phyloP scores from a whole-genome alignment of 2,888 invertebrate genomes.

The Ormyrus labotus region DNA sequence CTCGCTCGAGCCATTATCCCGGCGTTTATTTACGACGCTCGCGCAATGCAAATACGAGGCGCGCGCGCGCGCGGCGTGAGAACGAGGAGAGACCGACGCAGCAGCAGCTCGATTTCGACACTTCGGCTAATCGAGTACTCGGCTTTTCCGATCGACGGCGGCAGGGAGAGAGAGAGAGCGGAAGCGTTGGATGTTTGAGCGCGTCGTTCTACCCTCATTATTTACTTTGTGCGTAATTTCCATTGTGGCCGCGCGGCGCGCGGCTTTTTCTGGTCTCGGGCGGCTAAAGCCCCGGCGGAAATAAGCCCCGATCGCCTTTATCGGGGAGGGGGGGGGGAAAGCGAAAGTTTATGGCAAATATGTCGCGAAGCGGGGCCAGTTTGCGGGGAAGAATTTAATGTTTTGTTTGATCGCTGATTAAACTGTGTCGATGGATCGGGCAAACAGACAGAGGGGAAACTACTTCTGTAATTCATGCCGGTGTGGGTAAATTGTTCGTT shows the following conservation, averaged over 20 bases:
- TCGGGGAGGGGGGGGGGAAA: too few species aligned
- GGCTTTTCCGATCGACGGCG: not conserved
- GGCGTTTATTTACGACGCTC: conserved; percentile 12
- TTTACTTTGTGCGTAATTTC: conserved; percentile 47
- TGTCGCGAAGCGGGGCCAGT: not conserved
- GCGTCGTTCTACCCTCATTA: conserved; percentile 25
- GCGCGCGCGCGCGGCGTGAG: not conserved
- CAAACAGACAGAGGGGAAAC: not conserved
- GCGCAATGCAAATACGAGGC: not conserved
- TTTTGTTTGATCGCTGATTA: conserved; percentile 45
- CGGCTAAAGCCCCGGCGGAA: not conserved
- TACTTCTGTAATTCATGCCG: conserved; percentile 19
- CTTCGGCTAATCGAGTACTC: conserved; percentile 20
- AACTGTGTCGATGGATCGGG: conserved; percentile 32
- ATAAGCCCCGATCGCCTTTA: too few species aligned
- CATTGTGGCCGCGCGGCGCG: conserved; percentile 13
- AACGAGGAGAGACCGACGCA: not conserved
- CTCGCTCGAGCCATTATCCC: not conserved
- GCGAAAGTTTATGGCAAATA: too few species aligned
- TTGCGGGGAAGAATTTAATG: conserved; percentile 12
- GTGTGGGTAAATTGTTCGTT: not conserved
- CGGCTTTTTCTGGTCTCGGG: not conserved
- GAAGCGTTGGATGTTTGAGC: conserved; percentile 41
- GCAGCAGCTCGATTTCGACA: conserved; percentile 41
- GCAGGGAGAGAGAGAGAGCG: conserved; percentile 6